Evolutionary conservation across 2,113 vertebrate species (phyloP), one percentile per base, ranked within the genome.

Genomic region (Andinoacara biseriatus): DNA sequence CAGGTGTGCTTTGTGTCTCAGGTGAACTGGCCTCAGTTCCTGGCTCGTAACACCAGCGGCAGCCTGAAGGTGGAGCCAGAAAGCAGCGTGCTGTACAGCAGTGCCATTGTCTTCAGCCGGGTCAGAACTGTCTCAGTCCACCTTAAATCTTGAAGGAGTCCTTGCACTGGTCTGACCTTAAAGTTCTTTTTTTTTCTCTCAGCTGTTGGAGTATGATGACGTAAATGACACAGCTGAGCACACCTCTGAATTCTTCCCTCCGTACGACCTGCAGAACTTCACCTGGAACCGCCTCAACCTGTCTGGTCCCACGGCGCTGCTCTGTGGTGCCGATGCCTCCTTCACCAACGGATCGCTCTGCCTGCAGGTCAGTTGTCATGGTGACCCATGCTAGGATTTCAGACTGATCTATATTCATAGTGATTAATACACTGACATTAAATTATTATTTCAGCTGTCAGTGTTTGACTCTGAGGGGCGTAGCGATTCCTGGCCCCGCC

Each of bases 171-270:
- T 54, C 29, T 43, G 0, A 72, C 67, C 46, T 33, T 33, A 33
- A 14, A 2, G 7, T 38, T 35, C 2, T 3, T 0, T 75, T 35
- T 8, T 31, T 38, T 60, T 17, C 10, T 56, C 29, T 20, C 61
- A 99, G 98, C 74, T 99, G 33, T 95, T 97, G 3, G 98, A 99
- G 90, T 96, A 96, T 4, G 93, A 95, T 3, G 95, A 97, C 0
- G 56, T 90, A 0, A 94, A 95, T 26, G 63, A 96, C 76, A 90
- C 83, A 0, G 95, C 58, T 0, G 78, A 93, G 0, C 81, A 76
- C 0, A 58, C 65, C 31, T 72, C 87, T 13, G 85, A 87, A 49
- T 75, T 92, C 1, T 96, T 97, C 38, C 94, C 96, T 0, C 88
- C 96, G 0, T 98, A 98, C 0, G 80, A 95, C 52, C 93, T 99